Evolutionary conservation across 2,797 vertebrate species (phyloP), one percentile per base, ranked within the genome.

Genomic region (Cottoperca gobio): DNA sequence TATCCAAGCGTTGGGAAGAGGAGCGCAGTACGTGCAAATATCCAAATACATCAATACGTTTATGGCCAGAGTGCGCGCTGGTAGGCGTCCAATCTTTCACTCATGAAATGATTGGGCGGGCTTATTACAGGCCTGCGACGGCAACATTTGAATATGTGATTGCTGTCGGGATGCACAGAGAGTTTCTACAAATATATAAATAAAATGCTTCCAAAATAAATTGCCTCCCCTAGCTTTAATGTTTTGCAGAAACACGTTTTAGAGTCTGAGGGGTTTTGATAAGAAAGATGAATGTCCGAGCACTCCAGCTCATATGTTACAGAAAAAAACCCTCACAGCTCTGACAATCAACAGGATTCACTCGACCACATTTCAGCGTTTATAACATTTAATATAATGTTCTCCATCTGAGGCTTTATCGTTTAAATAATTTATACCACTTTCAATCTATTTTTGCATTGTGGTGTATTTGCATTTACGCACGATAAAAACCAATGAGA

Each of bases 381-480:
- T 79, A 67, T 64, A 35, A 79, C 64, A 81, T 85, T 76, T 64
- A 61, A 83, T 42, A 14, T 83, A 82, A 91, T 76, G 43, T 71
- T 17, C 66, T 64, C 72, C 72, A 59, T 80, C 70, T 72, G 68
- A 82, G 70, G 26, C 31, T 70, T 83, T 78, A 84, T 73, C 62
- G 63, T 80, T 75, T 79, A 55, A 78, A 83, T 86, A 76, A 79
- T 80, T 88, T 77, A 66, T 37, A 61, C 57, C 78, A 60, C 50
- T 82, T 86, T 71, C 64, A 60, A 10, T 8, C 75, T n/a, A 26
- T 60, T 75, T n/a, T 76, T 1, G 9, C 17, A 14, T 53, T 26
- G 21, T 60, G 33, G 40, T 76, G 70, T 86, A 87, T 91, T 86
- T 88, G 79, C 76, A 79, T 91, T 88, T 83, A 76, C 82, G 75